Evolutionary conservation across 2,888 invertebrate genomes (phyloP).

Genomic region (Calliscelio sp.): DNA sequence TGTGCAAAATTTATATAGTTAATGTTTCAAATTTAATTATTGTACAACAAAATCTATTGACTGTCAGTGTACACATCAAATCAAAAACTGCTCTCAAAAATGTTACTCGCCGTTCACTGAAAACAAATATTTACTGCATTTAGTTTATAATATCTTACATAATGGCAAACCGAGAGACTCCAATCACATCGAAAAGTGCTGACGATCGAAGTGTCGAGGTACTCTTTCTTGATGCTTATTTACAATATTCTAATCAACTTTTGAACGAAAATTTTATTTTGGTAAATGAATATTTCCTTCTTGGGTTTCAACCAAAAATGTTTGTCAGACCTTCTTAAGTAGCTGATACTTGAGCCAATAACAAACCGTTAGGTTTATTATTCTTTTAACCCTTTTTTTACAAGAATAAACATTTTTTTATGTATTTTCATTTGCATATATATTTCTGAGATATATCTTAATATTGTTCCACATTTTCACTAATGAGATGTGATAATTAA

Average conservation of each 20-base stretch:
- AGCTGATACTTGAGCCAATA: too few species aligned
- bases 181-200: constrained; percentile 81
- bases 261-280: too few species aligned
- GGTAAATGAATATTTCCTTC: too few species aligned
- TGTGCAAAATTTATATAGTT: constrained; percentile 65
- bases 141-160: constrained; percentile 63
- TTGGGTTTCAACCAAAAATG: too few species aligned
- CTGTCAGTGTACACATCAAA: constrained; percentile 34
- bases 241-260: constrained; percentile 20
- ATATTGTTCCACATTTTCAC: too few species aligned
- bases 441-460: too few species aligned
- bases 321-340: too few species aligned
- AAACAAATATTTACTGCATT: neutral
- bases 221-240: constrained; percentile 66
- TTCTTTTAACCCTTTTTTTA: neutral
- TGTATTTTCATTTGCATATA: too few species aligned
- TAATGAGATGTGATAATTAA: too few species aligned
- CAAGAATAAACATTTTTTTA: too few species aligned
- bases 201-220: constrained; percentile 86
- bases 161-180: constrained; percentile 84
- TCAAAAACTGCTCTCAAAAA: constrained; percentile 26
- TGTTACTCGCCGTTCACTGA: constrained; percentile 31
- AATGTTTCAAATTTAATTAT: constrained; percentile 67
- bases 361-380: neutral
- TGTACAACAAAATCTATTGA: constrained; percentile 50